Evolutionary conservation across 2,888 invertebrate species (phyloP), one percentile per base, ranked within the genome.

Genomic region (Drosophila emarginata): DNA sequence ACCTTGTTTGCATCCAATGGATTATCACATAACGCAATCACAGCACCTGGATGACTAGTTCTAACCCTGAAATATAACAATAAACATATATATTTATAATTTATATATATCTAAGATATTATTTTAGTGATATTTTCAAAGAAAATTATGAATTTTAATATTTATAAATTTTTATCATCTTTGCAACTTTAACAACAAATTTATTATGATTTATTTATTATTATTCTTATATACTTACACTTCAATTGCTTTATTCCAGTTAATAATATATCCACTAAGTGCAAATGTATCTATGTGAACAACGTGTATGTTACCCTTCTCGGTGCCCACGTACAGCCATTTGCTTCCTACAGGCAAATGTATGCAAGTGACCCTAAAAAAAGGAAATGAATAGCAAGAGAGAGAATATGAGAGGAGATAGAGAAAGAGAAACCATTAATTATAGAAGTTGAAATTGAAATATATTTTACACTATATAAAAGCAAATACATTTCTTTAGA

Each of bases 221-320:
- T n/a, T 26, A 14, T 14, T 9, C 14, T 28, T 15, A 1, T 4
- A 7, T 50, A 96, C 97, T 96, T 93, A 99, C 98, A 98, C 94
- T 95, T 99, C 99, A 92, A 99, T 99, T 89, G 99, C 98, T 94
- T 99, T 99, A 94, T 99, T 99, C 99, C 99, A 99, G 94, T 99
- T 99, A 94, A 99, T 98, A 92, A 98, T 95, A 94, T 99, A 99
- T 77, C 99, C 98, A 90, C 98, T 98, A 88, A 99, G 95, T 89
- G 95, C 94, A 93, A 99, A 99, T 87, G 96, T 96, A 93, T 99
- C 99, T 89, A 99, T 96, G 93, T 99, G 97, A 90, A 99, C 97
- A 80, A 99, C 95, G 93, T 99, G 98, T 89, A 99, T 96, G 93
- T 99, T 99, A 78, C 99, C 99, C 85, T 97, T 94, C 92, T 99